A percentile compares a stretch with the other conserved stretches of the same genome.
Evolutionary conservation across 2,797 vertebrate genomes (phyloP).

Genomic region (Eulemur rubriventer): DNA sequence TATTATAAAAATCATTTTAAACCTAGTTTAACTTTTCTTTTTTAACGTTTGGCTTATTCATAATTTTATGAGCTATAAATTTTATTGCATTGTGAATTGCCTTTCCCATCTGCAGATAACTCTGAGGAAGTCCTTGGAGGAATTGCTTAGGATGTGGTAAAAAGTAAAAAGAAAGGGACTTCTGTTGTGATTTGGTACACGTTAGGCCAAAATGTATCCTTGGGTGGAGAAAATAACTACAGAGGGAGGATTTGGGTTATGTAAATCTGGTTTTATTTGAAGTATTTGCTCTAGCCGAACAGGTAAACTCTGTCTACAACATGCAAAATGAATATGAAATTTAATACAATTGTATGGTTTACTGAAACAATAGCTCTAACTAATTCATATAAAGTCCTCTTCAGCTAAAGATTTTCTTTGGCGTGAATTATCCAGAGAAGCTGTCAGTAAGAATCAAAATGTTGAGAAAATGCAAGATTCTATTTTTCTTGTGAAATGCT

Average conservation of each 20-base stretch:
- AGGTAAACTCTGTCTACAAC: not conserved
- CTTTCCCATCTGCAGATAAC: conserved; percentile 77
- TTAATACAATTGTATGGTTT: not conserved
- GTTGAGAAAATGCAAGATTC: conserved; percentile 5
- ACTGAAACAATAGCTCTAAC: conserved; percentile 4
- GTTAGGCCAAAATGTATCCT: conserved; percentile 53
- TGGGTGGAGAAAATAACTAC: conserved; percentile 50
- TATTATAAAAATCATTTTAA: conserved; percentile 81
- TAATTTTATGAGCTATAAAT: conserved; percentile 83
- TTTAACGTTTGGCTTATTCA: conserved; percentile 82
- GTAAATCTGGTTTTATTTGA: conserved; percentile 43
- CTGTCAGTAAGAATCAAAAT: conserved; percentile 34
- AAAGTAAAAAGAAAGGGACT: conserved; percentile 57
- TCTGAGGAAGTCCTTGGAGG: conserved; percentile 78
- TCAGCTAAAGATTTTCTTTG: conserved; percentile 31
- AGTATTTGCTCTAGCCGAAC: not conserved
- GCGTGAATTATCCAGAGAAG: conserved; percentile 8
- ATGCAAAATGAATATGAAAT: conserved; percentile 7
- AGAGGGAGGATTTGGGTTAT: not conserved
- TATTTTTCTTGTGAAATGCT: conserved; percentile 21
- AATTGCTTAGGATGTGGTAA: conserved; percentile 71
- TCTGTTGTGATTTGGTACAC: conserved; percentile 55
- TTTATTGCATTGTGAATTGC: conserved; percentile 82
- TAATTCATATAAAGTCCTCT: not conserved
- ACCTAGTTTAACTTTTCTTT: conserved; percentile 82